These are phyloP conservation scores for Desmophyllum pertusum DNA, from an alignment of 92 coral and sea anemone species.

Conservation along the genomic window DNA sequence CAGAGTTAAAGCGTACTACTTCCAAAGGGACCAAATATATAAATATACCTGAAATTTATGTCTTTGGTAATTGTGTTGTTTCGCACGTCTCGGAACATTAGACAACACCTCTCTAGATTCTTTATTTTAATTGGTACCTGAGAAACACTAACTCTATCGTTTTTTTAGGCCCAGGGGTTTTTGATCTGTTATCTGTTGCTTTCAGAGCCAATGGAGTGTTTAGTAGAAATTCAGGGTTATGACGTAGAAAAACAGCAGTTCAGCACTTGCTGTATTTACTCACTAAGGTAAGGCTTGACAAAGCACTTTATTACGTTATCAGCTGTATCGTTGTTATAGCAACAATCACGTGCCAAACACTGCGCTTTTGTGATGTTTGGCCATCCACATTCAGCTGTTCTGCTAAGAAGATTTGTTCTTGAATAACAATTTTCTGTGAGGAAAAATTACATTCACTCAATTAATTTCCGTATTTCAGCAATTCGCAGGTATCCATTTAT, in stretches of 20 bases:
- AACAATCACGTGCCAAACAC: conserved; percentile 32
- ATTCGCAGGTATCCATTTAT: too few species aligned
- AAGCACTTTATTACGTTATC: neutral
- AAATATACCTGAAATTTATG: too few species aligned
- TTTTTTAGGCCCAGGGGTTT: too few species aligned
- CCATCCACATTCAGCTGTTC: conserved; percentile 38
- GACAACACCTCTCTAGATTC: too few species aligned
- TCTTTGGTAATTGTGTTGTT: neutral
- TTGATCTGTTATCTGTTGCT: too few species aligned
- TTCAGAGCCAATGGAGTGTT: too few species aligned
- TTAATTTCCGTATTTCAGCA: too few species aligned
- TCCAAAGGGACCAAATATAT: too few species aligned
- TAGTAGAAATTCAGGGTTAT: neutral
- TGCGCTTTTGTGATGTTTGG: conserved; percentile 22
- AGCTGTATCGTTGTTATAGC: conserved; percentile 13
- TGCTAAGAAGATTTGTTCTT: neutral
- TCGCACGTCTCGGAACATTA: neutral
- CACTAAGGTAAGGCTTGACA: conserved; percentile 20
- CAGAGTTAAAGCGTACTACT: too few species aligned
- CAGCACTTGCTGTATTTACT: too few species aligned
- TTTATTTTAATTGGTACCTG: too few species aligned
- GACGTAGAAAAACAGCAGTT: neutral
- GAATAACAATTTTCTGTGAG: neutral
- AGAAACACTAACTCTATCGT: neutral
- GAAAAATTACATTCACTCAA: too few species aligned